Percentiles rank a stretch among this genome's conserved stretches.
Conservation (phyloP, 2,113 vertebrate genomes). For the Fregata magnificens region DNA sequence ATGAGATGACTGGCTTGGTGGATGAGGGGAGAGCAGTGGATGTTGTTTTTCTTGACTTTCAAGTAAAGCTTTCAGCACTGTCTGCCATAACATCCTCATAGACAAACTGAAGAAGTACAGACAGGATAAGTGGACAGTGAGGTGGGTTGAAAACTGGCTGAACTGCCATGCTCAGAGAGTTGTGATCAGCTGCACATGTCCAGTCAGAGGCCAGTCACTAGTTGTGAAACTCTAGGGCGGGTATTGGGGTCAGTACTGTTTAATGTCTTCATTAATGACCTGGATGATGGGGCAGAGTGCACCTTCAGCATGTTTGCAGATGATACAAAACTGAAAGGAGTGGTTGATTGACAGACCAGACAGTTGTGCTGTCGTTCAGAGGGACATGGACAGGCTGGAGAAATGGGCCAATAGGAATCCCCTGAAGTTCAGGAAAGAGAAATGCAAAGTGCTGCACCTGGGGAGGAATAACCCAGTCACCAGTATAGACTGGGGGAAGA, state of each 20-base stretch:
- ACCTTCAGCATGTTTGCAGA: neutral
- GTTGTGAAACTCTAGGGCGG: neutral
- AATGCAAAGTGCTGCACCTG: neutral
- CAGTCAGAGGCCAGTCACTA: neutral
- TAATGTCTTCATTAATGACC: neutral
- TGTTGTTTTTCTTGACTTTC: neutral
- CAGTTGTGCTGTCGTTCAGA: neutral
- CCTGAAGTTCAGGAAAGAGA: neutral
- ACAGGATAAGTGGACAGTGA: neutral
- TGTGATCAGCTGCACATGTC: neutral
- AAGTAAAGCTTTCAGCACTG: neutral
- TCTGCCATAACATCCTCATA: neutral
- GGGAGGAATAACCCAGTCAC: neutral
- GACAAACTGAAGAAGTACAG: neutral
- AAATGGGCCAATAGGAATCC: neutral
- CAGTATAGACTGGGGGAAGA: neutral
- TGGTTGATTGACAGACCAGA: neutral
- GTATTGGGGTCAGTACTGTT: neutral
- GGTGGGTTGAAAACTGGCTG: neutral
- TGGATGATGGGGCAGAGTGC: neutral
- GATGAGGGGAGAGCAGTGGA: neutral
- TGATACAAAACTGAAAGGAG: neutral
- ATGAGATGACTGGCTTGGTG: neutral
- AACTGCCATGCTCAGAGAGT: neutral
- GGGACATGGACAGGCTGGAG: neutral